Evolutionary conservation across 2,113 vertebrate genomes (phyloP).

Genomic region (Bungarus multicinctus): DNA sequence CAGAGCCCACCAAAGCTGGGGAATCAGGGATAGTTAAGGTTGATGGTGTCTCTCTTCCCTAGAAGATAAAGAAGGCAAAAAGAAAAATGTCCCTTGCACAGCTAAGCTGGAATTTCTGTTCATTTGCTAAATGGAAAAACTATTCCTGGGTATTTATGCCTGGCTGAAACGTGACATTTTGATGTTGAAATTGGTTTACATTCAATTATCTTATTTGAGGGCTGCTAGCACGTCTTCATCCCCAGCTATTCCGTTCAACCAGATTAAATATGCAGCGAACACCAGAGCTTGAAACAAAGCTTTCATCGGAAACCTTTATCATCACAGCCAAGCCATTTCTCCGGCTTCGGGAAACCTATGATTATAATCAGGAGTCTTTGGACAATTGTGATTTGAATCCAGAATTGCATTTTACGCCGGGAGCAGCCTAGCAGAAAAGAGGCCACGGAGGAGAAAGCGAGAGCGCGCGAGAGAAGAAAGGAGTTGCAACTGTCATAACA

Average conservation of each 20-base stretch:
- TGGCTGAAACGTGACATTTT: background rate
- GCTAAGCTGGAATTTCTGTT: background rate
- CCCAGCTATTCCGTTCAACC: conserved; percentile 57
- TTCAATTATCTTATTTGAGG: conserved; percentile 64
- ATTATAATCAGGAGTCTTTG: conserved; percentile 75
- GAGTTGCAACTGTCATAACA: background rate
- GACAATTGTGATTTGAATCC: conserved; percentile 69
- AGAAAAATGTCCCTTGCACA: background rate
- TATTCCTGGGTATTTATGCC: background rate
- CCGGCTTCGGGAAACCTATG: conserved; percentile 72
- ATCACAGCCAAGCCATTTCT: conserved; percentile 54
- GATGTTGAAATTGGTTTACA: conserved; percentile 35
- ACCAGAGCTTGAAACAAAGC: conserved; percentile 63
- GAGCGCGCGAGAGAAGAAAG: background rate
- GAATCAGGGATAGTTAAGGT: background rate
- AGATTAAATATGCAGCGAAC: conserved; percentile 68
- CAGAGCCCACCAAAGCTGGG: background rate
- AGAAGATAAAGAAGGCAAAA: background rate
- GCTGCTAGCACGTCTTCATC: conserved; percentile 46
- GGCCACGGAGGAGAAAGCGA: background rate
- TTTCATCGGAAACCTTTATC: conserved; percentile 65
- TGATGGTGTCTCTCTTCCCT: background rate
- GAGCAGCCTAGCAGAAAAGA: conserved; percentile 49
- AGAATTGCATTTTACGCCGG: conserved; percentile 62
- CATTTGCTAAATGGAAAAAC: background rate